A percentile compares a stretch with the other conserved stretches of the same genome.
Evolutionary conservation across 2,113 vertebrate species (phyloP).

Genomic region (Equus quagga): DNA sequence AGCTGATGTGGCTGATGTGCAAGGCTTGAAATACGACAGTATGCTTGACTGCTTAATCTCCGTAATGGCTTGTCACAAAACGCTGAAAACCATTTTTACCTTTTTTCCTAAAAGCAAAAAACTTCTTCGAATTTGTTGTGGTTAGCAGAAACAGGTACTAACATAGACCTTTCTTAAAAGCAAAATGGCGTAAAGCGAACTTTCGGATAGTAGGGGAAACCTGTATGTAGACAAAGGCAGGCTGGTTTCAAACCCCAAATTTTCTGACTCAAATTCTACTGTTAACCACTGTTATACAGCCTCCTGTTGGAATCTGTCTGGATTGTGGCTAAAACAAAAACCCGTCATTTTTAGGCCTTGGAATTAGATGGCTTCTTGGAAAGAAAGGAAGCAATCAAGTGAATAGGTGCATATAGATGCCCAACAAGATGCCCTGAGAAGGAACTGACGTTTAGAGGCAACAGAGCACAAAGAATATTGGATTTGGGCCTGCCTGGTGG

Average conservation of each 20-base stretch:
- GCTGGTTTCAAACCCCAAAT: not conserved
- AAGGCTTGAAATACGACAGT: too few relatives aligned
- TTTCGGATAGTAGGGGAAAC: too few relatives aligned
- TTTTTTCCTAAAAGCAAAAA: too few relatives aligned
- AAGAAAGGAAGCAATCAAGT: not conserved
- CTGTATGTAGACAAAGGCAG: not conserved
- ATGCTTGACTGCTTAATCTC: too few relatives aligned
- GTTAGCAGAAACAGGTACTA: too few relatives aligned
- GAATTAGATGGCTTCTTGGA: not conserved
- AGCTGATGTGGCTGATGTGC: too few relatives aligned
- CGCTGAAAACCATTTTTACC: too few relatives aligned
- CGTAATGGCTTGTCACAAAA: too few relatives aligned
- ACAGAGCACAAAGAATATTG: not conserved
- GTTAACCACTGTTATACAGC: not conserved
- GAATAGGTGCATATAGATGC: not conserved
- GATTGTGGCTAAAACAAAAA: slow-evolving; percentile 1
- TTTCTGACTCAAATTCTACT: not conserved
- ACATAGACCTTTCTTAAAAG: too few relatives aligned
- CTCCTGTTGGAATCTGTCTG: not conserved
- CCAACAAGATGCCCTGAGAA: not conserved
- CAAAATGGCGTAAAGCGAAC: too few relatives aligned
- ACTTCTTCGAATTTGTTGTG: too few relatives aligned
- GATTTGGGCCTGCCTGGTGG: too few relatives aligned
- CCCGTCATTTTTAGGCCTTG: not conserved
- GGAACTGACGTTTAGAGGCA: not conserved